Conservation (phyloP, 2,797 vertebrate genomes). For the Telmatherina bonti region DNA sequence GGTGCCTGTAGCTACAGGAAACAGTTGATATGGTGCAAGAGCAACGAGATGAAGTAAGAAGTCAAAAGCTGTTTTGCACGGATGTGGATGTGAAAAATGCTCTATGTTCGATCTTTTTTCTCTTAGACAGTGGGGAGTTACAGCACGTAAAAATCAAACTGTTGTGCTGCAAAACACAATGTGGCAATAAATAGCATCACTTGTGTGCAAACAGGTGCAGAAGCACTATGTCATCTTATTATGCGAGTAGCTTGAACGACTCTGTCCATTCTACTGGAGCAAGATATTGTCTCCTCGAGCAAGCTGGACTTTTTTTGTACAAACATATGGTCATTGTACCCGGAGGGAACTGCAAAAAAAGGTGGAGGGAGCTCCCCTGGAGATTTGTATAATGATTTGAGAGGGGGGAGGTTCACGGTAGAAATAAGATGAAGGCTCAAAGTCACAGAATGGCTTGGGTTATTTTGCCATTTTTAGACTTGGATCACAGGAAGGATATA, state of each 20-base stretch:
- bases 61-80: conserved; percentile 42
- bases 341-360: conserved; percentile 34
- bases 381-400: conserved; percentile 45
- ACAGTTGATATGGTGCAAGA: conserved; percentile 69
- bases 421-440: conserved; percentile 19
- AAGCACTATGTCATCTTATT: conserved; percentile 26
- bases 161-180: conserved; percentile 37
- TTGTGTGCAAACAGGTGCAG: conserved; percentile 37
- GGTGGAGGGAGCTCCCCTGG: conserved; percentile 37
- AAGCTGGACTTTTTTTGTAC: conserved; percentile 44
- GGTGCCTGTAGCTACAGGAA: conserved; percentile 64
- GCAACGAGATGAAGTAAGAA: conserved; percentile 34
- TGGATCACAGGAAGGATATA: not conserved
- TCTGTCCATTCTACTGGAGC: conserved; percentile 29
- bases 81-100: conserved; percentile 52
- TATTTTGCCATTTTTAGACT: not conserved
- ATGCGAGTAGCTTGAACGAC: conserved; percentile 22
- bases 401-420: conserved; percentile 13
- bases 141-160: conserved; percentile 25
- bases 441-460: conserved; percentile 1
- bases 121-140: conserved; percentile 21
- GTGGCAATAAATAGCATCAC: conserved; percentile 28
- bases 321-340: conserved; percentile 56
- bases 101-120: conserved; percentile 20
- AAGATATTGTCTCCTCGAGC: conserved; percentile 47